phyloP scores from a whole-genome alignment of 2,113 vertebrate species.

The Antennarius striatus region DNA sequence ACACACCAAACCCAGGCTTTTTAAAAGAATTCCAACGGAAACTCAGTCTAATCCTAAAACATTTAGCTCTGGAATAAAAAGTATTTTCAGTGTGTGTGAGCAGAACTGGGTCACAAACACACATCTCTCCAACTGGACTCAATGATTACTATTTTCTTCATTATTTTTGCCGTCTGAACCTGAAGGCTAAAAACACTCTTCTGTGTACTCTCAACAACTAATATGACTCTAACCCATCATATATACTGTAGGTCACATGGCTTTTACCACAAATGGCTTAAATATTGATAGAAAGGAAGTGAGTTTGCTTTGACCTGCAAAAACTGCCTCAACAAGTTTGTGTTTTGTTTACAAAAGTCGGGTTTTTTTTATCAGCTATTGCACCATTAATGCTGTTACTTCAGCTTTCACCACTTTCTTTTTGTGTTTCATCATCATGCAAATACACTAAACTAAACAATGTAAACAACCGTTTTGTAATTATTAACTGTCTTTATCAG shows the following conservation, averaged over 20 bases:
- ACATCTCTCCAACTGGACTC: neutral
- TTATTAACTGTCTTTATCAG: slow-evolving; percentile 13
- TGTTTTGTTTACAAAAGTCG: slow-evolving; percentile 1
- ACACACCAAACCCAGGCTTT: too few relatives aligned
- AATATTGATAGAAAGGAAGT: slow-evolving; percentile 20
- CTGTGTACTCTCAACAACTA: slow-evolving; percentile 5
- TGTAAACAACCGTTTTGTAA: neutral
- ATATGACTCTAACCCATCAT: slow-evolving; percentile 1
- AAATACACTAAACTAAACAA: neutral
- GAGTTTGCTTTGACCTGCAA: slow-evolving; percentile 22
- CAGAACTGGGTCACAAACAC: too few relatives aligned
- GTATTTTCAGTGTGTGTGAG: neutral
- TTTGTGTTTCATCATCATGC: slow-evolving; percentile 1
- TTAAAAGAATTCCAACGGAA: neutral
- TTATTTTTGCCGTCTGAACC: slow-evolving; percentile 12
- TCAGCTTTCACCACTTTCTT: neutral
- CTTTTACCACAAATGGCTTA: slow-evolving; percentile 51
- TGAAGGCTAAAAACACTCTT: neutral
- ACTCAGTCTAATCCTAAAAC: too few relatives aligned
- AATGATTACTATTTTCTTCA: neutral
- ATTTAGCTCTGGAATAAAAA: neutral
- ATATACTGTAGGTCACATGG: slow-evolving; percentile 68
- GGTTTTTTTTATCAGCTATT: too few relatives aligned
- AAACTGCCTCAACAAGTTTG: neutral
- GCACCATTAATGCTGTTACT: too few relatives aligned